phyloP scores from a whole-genome alignment of 2,888 invertebrate genomes.

The Acanthosepion pharaonis region DNA sequence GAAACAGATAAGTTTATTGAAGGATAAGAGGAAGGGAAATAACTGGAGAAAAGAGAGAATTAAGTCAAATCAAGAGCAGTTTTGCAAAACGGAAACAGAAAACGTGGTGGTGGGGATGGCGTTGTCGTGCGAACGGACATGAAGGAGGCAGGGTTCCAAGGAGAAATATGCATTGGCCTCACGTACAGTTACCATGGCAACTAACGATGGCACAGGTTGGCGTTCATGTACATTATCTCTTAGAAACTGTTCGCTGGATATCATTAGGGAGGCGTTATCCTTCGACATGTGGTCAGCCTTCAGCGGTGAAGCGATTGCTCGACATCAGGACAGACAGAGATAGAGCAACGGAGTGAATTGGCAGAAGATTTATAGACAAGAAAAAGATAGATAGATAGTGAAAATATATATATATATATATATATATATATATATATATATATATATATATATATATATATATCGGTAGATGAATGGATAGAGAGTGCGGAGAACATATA shows the following conservation, averaged over 20 bases:
- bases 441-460: too few species aligned
- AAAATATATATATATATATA: not conserved
- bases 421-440: too few species aligned
- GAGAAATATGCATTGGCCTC: not conserved
- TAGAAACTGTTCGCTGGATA: not conserved
- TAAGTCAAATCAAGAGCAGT: too few species aligned
- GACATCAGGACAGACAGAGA: not conserved
- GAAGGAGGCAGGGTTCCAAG: not conserved
- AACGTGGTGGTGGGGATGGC: not conserved
- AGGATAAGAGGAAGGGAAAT: not conserved
- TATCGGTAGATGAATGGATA: not conserved
- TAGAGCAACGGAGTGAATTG: not conserved
- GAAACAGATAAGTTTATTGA: not conserved
- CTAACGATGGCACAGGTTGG: not conserved
- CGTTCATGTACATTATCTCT: not conserved
- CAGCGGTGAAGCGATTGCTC: not conserved
- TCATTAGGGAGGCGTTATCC: not conserved
- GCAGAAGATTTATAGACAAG: not conserved
- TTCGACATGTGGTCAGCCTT: not conserved
- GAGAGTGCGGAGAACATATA: not conserved
- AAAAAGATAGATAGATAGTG: not conserved
- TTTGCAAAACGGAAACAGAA: not conserved
- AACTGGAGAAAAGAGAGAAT: not conserved
- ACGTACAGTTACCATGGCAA: conserved; percentile 33
- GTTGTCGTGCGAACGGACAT: not conserved